phyloP scores from a whole-genome alignment of 1,140 invertebrate genomes.

The Trichomalopsis sarcophagae region DNA sequence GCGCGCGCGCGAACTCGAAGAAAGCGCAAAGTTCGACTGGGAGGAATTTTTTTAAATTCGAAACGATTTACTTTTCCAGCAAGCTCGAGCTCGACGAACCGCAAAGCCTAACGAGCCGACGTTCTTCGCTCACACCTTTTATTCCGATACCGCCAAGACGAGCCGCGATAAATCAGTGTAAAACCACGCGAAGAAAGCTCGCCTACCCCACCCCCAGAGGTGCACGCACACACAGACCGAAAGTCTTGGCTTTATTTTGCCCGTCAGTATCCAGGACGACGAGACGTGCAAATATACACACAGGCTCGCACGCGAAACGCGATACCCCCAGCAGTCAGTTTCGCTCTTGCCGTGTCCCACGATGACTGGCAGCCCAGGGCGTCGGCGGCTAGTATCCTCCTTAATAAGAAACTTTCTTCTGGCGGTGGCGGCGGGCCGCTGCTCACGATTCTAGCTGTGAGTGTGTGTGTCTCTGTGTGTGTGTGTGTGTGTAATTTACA shows the following conservation, averaged over 20 bases:
- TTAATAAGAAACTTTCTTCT: slow-evolving; percentile 1
- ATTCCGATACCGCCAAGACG: too few relatives aligned
- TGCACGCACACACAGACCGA: too few relatives aligned
- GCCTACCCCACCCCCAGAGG: too few relatives aligned
- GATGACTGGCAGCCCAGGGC: background rate
- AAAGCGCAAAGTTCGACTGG: too few relatives aligned
- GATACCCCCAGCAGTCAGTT: background rate
- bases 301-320: background rate
- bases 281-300: background rate
- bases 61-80: too few relatives aligned
- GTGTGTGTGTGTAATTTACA: background rate
- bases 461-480: too few relatives aligned
- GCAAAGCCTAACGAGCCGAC: too few relatives aligned
- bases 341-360: background rate
- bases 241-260: slow-evolving; percentile 20
- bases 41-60: too few relatives aligned
- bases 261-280: slow-evolving; percentile 33
- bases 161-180: background rate
- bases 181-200: background rate
- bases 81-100: too few relatives aligned
- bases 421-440: background rate
- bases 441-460: too few relatives aligned
- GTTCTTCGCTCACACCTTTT: too few relatives aligned
- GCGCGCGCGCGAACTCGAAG: too few relatives aligned
- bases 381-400: background rate